Conservation (phyloP, 2,797 vertebrate species). For the Pogonophryne albipinna region DNA sequence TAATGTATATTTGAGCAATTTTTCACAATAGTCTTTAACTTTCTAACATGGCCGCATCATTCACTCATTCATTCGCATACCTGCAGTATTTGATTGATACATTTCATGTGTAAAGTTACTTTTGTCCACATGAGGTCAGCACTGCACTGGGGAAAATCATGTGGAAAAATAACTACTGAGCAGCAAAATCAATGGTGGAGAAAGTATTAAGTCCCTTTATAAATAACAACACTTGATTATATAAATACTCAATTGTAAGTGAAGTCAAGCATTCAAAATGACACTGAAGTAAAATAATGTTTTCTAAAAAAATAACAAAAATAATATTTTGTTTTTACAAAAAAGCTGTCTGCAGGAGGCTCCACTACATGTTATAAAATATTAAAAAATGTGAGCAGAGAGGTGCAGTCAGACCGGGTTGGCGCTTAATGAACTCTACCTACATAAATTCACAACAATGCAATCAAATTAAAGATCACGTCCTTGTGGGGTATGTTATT, state of each 20-base stretch:
- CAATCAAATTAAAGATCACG: not conserved
- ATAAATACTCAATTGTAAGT: not conserved
- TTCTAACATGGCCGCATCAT: not conserved
- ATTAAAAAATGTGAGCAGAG: too few species aligned
- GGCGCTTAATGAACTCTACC: too few species aligned
- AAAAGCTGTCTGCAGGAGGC: too few species aligned
- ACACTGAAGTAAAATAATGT: not conserved
- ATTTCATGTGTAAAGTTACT: constrained; percentile 14
- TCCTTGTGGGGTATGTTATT: not conserved
- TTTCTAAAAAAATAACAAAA: not conserved
- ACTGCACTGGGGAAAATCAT: constrained; percentile 42
- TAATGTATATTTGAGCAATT: not conserved
- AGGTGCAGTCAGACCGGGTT: too few species aligned
- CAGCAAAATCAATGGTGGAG: not conserved
- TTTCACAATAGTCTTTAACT: not conserved
- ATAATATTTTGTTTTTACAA: too few species aligned
- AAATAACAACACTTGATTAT: not conserved
- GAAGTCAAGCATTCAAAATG: not conserved
- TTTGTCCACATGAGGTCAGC: constrained; percentile 80
- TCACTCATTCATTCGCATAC: not conserved
- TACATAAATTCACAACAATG: too few species aligned
- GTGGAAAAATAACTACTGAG: not conserved
- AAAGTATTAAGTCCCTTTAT: not conserved
- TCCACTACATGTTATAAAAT: too few species aligned
- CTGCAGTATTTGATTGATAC: constrained; percentile 45